Evolutionary conservation across 2,113 vertebrate genomes (phyloP).

Genomic region (Bettongia penicillata): DNA sequence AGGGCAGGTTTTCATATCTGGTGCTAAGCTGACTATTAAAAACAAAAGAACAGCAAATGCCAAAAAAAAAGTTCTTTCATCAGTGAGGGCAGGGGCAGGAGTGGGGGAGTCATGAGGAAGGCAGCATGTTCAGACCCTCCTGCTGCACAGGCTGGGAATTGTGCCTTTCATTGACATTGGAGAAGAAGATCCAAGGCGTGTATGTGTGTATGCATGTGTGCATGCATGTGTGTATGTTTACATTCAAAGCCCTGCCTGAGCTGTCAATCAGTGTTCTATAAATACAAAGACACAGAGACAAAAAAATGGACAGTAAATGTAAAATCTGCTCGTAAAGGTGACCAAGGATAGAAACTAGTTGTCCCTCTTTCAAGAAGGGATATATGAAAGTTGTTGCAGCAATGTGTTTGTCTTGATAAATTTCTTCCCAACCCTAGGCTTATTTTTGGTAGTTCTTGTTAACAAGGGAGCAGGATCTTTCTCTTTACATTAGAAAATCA

Average conservation of each 20-base stretch:
- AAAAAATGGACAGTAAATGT: conserved; percentile 37
- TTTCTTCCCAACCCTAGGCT: not conserved
- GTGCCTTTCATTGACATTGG: conserved; percentile 49
- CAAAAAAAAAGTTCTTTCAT: conserved; percentile 57
- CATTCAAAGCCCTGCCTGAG: conserved; percentile 57
- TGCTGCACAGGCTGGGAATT: conserved; percentile 70
- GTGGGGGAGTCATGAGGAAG: not conserved
- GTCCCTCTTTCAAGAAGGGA: not conserved
- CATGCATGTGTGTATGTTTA: conserved; percentile 61
- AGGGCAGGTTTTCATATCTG: conserved; percentile 47
- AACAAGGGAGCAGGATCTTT: conserved; percentile 11
- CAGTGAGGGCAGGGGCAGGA: conserved; percentile 50
- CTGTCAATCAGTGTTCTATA: conserved; percentile 68
- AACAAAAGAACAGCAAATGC: conserved; percentile 51
- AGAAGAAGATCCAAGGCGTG: conserved; percentile 52
- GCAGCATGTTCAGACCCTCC: conserved; percentile 32
- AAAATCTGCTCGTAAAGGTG: not conserved
- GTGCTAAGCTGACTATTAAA: conserved; percentile 50
- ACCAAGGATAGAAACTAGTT: conserved; percentile 1
- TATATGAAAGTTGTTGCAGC: not conserved
- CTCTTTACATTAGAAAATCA: not conserved
- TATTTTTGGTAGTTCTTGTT: not conserved
- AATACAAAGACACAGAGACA: conserved; percentile 75
- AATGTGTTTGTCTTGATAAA: not conserved
- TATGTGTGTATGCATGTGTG: conserved; percentile 47